Evolutionary conservation across 2,888 invertebrate species (phyloP).

Genomic region (Diaperis boleti): DNA sequence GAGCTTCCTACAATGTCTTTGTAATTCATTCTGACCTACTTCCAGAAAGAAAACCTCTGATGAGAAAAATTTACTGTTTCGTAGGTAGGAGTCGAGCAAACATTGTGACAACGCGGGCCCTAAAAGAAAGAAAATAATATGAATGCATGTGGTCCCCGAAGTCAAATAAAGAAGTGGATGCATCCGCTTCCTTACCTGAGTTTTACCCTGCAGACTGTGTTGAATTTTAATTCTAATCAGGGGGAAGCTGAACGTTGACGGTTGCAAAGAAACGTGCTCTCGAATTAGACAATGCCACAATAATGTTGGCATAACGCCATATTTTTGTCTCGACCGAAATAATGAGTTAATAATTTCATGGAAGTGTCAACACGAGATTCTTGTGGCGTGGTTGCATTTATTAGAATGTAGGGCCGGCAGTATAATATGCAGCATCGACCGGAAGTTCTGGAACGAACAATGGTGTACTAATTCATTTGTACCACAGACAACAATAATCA

Average conservation of each 20-base stretch:
- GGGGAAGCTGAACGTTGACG: background rate
- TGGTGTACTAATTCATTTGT: too few species aligned
- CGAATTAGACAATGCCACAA: constrained; percentile 12
- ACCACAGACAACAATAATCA: too few species aligned
- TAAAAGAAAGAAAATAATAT: constrained; percentile 60
- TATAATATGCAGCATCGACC: background rate
- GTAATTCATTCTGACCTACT: constrained; percentile 22
- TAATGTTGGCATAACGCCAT: background rate
- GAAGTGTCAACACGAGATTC: constrained; percentile 7
- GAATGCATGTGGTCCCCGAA: constrained; percentile 58
- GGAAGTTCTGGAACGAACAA: background rate
- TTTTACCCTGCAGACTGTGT: background rate
- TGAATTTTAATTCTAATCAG: constrained; percentile 9
- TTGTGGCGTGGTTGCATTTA: background rate
- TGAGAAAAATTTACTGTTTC: constrained; percentile 50
- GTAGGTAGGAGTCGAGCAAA: constrained; percentile 44
- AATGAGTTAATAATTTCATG: constrained; percentile 7
- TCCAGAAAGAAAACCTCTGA: constrained; percentile 38
- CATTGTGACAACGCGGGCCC: constrained; percentile 43
- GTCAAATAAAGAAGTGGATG: constrained; percentile 60
- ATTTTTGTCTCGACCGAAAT: constrained; percentile 8
- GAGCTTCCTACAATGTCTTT: background rate
- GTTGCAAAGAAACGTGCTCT: background rate
- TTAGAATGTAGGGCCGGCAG: background rate
- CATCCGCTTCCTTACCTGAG: constrained; percentile 50